A percentile compares a stretch with the other conserved stretches of the same genome.
phyloP scores from a whole-genome alignment of 2,797 vertebrate genomes.

The Dipus sagitta region DNA sequence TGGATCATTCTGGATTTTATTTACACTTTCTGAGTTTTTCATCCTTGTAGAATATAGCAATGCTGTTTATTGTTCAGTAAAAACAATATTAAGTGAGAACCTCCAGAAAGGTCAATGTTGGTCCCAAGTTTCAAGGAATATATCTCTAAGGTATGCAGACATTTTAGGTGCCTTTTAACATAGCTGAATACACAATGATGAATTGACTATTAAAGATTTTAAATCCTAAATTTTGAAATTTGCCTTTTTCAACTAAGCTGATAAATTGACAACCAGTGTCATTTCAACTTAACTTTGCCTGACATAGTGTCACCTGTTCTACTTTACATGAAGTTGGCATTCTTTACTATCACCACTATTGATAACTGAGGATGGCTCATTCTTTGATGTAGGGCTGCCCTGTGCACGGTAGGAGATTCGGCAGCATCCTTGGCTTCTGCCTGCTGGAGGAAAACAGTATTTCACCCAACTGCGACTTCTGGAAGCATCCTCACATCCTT shows the following conservation, averaged over 20 bases:
- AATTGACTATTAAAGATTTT: not conserved
- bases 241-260: slow-evolving; percentile 3
- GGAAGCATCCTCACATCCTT: not conserved
- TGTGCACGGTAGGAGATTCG: not conserved
- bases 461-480: not conserved
- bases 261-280: not conserved
- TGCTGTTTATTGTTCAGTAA: not conserved
- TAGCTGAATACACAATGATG: not conserved
- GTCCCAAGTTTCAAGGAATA: not conserved
- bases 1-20: slow-evolving; percentile 11
- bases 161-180: slow-evolving; percentile 22
- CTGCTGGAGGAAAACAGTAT: not conserved
- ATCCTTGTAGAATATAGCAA: not conserved
- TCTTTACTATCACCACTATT: not conserved
- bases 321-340: not conserved
- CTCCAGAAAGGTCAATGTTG: not conserved
- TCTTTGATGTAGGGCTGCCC: not conserved
- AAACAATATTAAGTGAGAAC: not conserved
- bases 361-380: not conserved
- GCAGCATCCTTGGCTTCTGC: not conserved
- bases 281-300: not conserved
- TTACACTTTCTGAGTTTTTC: not conserved
- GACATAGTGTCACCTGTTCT: not conserved
- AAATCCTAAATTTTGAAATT: slow-evolving; percentile 25
- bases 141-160: not conserved